These are phyloP conservation scores for Pseudomyrmex concolor DNA, from an alignment of 1,140 invertebrate genomes.

Conservation along the genomic window DNA sequence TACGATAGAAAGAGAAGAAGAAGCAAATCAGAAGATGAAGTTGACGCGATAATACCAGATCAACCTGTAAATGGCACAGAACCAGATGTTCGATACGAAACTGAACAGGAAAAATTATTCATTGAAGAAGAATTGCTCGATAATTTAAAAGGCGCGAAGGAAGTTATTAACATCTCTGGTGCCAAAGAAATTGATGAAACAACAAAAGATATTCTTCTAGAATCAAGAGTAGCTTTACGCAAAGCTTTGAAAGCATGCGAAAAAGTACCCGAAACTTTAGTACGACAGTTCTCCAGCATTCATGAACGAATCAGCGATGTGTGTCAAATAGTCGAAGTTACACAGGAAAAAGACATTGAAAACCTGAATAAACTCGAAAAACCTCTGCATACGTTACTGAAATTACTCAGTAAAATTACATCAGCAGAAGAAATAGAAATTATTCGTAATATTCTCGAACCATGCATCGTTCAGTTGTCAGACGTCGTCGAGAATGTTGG, in stretches of 20 bases:
- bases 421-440: slow-evolving; percentile 18
- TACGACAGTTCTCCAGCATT: slow-evolving; percentile 45
- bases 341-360: slow-evolving; percentile 37
- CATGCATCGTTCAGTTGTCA: slow-evolving; percentile 44
- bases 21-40: slow-evolving; percentile 54
- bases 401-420: slow-evolving; percentile 21
- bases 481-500: background rate
- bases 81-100: slow-evolving; percentile 39
- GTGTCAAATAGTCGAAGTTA: slow-evolving; percentile 19
- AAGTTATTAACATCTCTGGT: slow-evolving; percentile 58
- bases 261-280: slow-evolving; percentile 27
- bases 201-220: slow-evolving; percentile 42
- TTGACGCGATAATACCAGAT: background rate
- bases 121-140: slow-evolving; percentile 75
- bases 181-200: slow-evolving; percentile 67
- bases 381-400: slow-evolving; percentile 43
- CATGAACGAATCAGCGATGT: slow-evolving; percentile 54
- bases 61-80: slow-evolving; percentile 58
- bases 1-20: slow-evolving; percentile 57
- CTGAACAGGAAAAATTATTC: slow-evolving; percentile 35
- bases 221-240: slow-evolving; percentile 22
- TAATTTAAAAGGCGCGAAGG: slow-evolving; percentile 68
- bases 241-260: slow-evolving; percentile 44
- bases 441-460: slow-evolving; percentile 49
- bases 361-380: slow-evolving; percentile 47